Base-by-base conservation (phyloP, 1,140 invertebrate species). In the Papilio polytes region DNA sequence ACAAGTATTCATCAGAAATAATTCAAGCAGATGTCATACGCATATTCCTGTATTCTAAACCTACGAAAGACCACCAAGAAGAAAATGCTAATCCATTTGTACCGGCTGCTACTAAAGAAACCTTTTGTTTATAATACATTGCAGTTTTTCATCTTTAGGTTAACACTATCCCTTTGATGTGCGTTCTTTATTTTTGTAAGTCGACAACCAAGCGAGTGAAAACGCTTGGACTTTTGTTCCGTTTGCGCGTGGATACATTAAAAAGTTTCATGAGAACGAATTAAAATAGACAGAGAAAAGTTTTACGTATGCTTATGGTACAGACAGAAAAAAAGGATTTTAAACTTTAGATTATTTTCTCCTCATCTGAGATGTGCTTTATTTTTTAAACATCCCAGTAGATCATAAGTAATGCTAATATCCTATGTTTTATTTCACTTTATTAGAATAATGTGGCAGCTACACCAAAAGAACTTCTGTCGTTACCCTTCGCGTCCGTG, bases 81-180 rank as follows among this genome's bases (percentile, higher is more conserved):
- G 4, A 56, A 18, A 56, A 56, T 56, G 15, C 4, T 20, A 56
- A 56, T n/a, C n/a, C 8, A 56, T 20, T 56, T 20, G 18, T 9
- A 20, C 51, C 8, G n/a, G n/a, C 53, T 56, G 53, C 53, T 6
- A 20, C n/a, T 18, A 18, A 51, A 51, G 13, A 18, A 18, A 18
- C 18, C 15, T 56, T 56, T 20, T 56, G 53, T 56, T 56, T 56
- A 56, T 56, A 20, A 20, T 56, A 56, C n/a, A 56, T 6, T 20
- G 6, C 53, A 18, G 15, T 56, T 56, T 56, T 77, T 77, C 51
- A 36, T 59, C 41, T 77, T 77, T 77, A 77, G 74, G 74, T 59
- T 77, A 77, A 77, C 53, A 77, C 51, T 56, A 51, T 51, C 26
- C 18, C 56, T 77, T 77, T 73, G 74, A 77, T 56, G 53, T 77